A percentile compares a stretch with the other conserved stretches of the same genome.
phyloP scores from a whole-genome alignment of 2,113 vertebrate species.

The Hippopotamus amphibius region DNA sequence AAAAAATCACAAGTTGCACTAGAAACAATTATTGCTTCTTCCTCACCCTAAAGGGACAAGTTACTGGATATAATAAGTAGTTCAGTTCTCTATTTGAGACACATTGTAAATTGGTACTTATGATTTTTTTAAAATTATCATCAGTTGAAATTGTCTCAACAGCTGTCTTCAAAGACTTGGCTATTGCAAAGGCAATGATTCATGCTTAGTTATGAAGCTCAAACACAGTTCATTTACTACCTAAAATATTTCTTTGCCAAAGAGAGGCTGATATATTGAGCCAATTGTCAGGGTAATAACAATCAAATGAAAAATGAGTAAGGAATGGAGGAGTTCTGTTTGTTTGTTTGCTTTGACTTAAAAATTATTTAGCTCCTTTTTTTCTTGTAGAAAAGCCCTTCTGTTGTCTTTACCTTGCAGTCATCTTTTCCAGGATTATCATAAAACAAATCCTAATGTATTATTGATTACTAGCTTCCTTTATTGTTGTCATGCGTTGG shows the following conservation, averaged over 20 bases:
- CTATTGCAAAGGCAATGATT: not conserved
- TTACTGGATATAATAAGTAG: constrained; percentile 23
- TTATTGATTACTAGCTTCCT: not conserved
- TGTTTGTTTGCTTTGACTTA: not conserved
- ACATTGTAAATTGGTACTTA: constrained; percentile 53
- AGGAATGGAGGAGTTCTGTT: not conserved
- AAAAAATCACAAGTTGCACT: not conserved
- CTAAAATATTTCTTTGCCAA: constrained; percentile 12
- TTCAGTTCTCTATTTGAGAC: not conserved
- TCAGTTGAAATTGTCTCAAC: constrained; percentile 43
- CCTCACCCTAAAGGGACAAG: not conserved
- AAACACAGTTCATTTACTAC: not conserved
- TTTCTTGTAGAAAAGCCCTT: not conserved
- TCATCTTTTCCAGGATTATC: not conserved
- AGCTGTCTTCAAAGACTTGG: constrained; percentile 24
- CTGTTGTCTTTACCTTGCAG: not conserved
- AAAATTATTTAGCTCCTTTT: not conserved
- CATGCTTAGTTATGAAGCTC: not conserved
- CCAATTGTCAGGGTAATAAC: not conserved
- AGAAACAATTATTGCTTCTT: not conserved
- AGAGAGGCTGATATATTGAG: not conserved
- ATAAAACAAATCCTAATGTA: not conserved
- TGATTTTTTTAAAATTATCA: constrained; percentile 52
- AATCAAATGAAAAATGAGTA: not conserved
- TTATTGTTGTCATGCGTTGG: not conserved